Percentiles rank a stretch among this genome's conserved stretches.
Evolutionary conservation across 2,797 vertebrate species (phyloP).

Genomic region (Tadarida brasiliensis): DNA sequence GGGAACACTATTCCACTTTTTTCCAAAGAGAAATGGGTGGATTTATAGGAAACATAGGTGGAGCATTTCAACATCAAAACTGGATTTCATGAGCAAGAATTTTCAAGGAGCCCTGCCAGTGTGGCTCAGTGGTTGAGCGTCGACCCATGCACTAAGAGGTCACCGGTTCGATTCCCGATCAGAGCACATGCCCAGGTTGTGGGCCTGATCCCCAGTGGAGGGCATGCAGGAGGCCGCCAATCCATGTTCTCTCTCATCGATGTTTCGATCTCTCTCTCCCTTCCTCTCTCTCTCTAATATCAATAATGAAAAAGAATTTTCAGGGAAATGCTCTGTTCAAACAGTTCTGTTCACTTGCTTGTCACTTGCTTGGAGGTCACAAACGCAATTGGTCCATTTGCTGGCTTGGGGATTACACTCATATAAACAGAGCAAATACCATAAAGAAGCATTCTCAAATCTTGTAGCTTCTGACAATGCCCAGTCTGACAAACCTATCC

Average conservation of each 20-base stretch:
- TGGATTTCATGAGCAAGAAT: neutral
- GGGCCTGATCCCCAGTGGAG: too few species aligned
- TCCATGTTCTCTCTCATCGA: too few species aligned
- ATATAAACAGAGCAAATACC: neutral
- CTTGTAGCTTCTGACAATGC: neutral
- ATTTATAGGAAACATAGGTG: neutral
- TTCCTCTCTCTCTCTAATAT: too few species aligned
- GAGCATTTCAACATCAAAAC: neutral
- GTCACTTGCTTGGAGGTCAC: neutral
- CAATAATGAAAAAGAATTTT: conserved; percentile 2
- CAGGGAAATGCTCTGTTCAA: neutral
- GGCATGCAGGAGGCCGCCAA: too few species aligned
- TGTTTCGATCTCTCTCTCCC: too few species aligned
- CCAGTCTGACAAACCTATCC: neutral
- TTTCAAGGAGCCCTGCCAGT: neutral
- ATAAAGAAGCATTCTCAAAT: neutral
- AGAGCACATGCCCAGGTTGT: too few species aligned
- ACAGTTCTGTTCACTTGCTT: neutral
- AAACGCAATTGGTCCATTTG: neutral
- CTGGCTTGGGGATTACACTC: conserved; percentile 22
- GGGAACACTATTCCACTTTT: neutral
- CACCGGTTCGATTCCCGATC: too few species aligned
- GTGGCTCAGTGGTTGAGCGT: too few species aligned
- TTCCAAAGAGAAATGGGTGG: neutral
- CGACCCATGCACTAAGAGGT: too few species aligned